phyloP scores from a whole-genome alignment of 2,797 vertebrate genomes.

The Rousettus madagascariensis region DNA sequence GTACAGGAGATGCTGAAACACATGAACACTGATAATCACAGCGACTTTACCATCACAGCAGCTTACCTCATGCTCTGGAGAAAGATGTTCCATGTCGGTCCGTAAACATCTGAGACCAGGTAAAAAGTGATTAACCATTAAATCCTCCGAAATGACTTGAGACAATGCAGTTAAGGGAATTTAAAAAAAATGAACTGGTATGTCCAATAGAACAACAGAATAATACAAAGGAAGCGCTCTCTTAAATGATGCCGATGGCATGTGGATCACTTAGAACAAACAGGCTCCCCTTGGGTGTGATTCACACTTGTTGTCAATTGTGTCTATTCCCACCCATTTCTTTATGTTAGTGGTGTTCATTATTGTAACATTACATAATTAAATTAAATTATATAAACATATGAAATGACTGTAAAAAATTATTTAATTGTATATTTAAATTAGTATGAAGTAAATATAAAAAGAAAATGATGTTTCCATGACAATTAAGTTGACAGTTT shows the following conservation, averaged over 20 bases:
- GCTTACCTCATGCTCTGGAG: constrained; percentile 97
- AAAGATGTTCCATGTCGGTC: constrained; percentile 97
- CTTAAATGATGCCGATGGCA: background rate
- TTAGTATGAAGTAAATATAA: background rate
- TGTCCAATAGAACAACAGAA: background rate
- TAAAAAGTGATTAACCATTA: constrained; percentile 99
- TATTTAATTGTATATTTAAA: background rate
- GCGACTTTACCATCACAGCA: background rate
- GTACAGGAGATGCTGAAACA: background rate
- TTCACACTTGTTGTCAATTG: background rate
- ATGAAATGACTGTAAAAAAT: background rate
- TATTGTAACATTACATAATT: background rate
- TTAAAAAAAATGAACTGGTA: background rate
- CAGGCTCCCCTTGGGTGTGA: background rate
- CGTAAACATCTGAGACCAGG: constrained; percentile 97
- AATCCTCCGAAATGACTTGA: constrained; percentile 98
- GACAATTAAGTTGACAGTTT: constrained; percentile 34
- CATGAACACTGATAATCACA: background rate
- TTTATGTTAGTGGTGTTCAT: background rate
- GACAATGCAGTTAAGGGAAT: constrained; percentile 82
- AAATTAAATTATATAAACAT: background rate
- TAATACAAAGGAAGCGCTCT: background rate
- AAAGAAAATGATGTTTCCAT: constrained; percentile 38
- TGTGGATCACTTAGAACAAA: background rate
- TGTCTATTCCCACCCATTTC: background rate